Evolutionary conservation across 2,113 vertebrate genomes (phyloP).

Genomic region (Collichthys lucidus): DNA sequence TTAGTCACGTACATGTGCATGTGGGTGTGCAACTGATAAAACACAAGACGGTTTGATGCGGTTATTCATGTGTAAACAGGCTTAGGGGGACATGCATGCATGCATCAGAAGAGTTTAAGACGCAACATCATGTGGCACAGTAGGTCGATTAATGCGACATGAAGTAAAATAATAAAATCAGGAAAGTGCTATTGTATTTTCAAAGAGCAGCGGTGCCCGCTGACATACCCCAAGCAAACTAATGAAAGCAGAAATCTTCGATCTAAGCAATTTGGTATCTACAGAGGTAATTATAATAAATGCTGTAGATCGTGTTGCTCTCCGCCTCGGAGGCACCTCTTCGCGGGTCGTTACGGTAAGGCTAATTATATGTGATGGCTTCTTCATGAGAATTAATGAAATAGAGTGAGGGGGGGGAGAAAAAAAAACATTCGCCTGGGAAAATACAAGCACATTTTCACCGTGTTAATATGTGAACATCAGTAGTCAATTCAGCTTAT

Average conservation of each 20-base stretch:
- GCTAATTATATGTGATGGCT: constrained; percentile 46
- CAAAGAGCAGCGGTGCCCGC: background rate
- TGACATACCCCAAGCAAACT: background rate
- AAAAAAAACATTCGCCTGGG: background rate
- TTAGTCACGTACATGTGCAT: constrained; percentile 58
- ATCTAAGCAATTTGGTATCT: constrained; percentile 21
- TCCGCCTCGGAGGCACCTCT: constrained; percentile 31
- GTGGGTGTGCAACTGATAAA: background rate
- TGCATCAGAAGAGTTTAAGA: background rate
- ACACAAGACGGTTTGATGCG: constrained; percentile 3
- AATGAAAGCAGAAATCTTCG: constrained; percentile 14
- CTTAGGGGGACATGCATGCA: constrained; percentile 16
- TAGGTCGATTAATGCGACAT: constrained; percentile 1
- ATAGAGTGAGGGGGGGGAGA: background rate
- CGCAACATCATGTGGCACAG: background rate
- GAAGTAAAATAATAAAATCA: constrained; percentile 25
- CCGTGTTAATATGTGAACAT: background rate
- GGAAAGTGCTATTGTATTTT: background rate
- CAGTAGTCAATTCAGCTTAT: background rate
- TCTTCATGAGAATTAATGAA: constrained; percentile 49
- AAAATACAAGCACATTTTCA: background rate
- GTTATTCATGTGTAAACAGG: constrained; percentile 18
- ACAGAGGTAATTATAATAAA: constrained; percentile 52
- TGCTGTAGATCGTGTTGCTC: constrained; percentile 16
- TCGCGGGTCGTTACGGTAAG: constrained; percentile 40